phyloP scores from a whole-genome alignment of 1,140 invertebrate genomes.

The Zaprionus ghesquierei region DNA sequence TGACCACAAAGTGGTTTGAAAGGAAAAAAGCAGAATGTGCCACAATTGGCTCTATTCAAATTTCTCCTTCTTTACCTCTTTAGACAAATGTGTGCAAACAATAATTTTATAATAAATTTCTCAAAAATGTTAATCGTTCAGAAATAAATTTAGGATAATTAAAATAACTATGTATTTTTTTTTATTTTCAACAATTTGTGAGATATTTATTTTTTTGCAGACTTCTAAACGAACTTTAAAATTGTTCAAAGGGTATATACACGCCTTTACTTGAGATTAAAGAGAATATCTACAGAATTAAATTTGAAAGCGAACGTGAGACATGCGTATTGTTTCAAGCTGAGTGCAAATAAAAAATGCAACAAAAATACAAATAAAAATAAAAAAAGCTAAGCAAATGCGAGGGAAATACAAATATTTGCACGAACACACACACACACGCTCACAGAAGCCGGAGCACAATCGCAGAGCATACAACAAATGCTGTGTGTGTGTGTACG shows the following conservation, averaged over 20 bases:
- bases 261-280: not conserved
- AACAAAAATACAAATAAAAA: conserved; percentile 14
- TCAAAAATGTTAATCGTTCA: too few species aligned
- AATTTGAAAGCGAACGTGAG: not conserved
- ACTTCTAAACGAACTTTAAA: too few species aligned
- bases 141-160: too few species aligned
- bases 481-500: conserved; percentile 1
- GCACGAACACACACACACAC: conserved; percentile 12
- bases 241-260: too few species aligned
- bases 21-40: not conserved
- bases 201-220: too few species aligned
- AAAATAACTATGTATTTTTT: too few species aligned
- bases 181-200: too few species aligned
- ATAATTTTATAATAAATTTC: too few species aligned
- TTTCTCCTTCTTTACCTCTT: not conserved
- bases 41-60: not conserved
- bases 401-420: conserved; percentile 54
- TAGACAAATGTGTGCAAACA: too few species aligned
- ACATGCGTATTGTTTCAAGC: conserved; percentile 8
- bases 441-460: conserved; percentile 13
- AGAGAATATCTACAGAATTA: not conserved
- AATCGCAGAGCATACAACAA: conserved; percentile 46
- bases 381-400: conserved; percentile 44
- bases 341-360: conserved; percentile 14
- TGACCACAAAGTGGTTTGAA: too few species aligned